Evolutionary conservation across 2,797 vertebrate genomes (phyloP), one percentile per base, ranked within the genome.

Genomic region (Staurois parvus): DNA sequence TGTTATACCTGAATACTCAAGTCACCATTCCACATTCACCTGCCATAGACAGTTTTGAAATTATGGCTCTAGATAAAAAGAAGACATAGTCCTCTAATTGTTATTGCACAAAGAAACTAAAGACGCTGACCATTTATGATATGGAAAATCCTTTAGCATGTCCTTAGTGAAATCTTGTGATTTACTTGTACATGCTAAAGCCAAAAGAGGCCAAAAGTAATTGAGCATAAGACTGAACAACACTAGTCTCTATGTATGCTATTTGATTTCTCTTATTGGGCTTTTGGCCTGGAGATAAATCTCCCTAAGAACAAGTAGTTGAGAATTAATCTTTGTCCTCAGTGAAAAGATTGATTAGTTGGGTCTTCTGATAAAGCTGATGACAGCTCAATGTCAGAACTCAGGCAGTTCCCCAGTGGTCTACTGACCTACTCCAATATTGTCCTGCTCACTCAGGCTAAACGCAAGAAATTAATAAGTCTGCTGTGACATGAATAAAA

Each of bases 401-500:
- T 64, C 59, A 26, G 59, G 21, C 59, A 24, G 59, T 64, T 64
- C 59, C 48, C 59, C n/a, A 64, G 59, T 64, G 59, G 24, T 64
- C 59, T 64, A 24, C 24, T 64, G 59, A 26, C 59, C 21, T 64
- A 26, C n/a, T 64, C 59, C 26, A 24, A 64, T 64, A 64, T 64
- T 64, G 26, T 26, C 59, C 12, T 24, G 59, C 59, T 64, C 59
- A 34, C 17, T 29, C 29, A 29, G 29, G 29, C 30, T 29, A 34
- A 19, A 69, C 15, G 4, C 28, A 19, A 69, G 90, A 87, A 79
- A 76, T 87, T 88, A n/a, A 72, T 91, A 79, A 88, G 12, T n/a
- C 59, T 26, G 59, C 6, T 52, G 48, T 19, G 48, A 52, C 48
- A 64, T 64, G 59, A 64, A 64, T 62, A 26, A 24, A 64, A 64